Conservation (phyloP, 53 echinoderm and acorn worm genomes). For the Luidia sarsii region DNA sequence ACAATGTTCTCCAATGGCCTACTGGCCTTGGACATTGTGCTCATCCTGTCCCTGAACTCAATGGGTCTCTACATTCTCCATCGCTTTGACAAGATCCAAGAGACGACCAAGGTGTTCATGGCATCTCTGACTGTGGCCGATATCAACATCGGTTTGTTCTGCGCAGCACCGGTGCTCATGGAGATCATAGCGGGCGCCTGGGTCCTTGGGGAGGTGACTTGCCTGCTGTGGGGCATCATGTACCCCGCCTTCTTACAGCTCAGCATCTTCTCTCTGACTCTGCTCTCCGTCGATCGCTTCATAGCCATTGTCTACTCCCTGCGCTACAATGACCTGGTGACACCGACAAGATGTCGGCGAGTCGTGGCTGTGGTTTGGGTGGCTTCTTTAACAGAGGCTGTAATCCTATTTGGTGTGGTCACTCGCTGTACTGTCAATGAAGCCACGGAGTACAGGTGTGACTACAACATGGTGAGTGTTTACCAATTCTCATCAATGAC, state of each 20-base stretch:
- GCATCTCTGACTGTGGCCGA: constrained; percentile 31
- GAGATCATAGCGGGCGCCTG: not conserved
- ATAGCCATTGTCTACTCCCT: constrained; percentile 30
- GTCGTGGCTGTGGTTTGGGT: constrained; percentile 12
- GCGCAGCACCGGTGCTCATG: not conserved
- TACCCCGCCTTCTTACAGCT: not conserved
- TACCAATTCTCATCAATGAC: not conserved
- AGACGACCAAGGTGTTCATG: constrained; percentile 51
- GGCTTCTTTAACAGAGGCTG: not conserved
- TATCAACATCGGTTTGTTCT: constrained; percentile 19
- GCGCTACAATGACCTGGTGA: constrained; percentile 13
- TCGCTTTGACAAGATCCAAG: constrained; percentile 14
- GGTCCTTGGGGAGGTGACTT: constrained; percentile 17
- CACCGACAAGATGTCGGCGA: constrained; percentile 8
- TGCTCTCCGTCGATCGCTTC: constrained; percentile 32
- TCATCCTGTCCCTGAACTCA: constrained; percentile 9
- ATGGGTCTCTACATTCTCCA: not conserved
- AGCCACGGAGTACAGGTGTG: not conserved
- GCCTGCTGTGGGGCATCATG: not conserved
- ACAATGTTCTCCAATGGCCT: not conserved
- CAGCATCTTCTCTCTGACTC: constrained; percentile 7
- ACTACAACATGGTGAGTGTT: not conserved
- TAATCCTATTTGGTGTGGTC: not conserved
- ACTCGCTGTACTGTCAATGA: not conserved
- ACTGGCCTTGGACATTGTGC: not conserved